Conservation (phyloP, 2,888 invertebrate species). For the Cistogaster globosa region DNA sequence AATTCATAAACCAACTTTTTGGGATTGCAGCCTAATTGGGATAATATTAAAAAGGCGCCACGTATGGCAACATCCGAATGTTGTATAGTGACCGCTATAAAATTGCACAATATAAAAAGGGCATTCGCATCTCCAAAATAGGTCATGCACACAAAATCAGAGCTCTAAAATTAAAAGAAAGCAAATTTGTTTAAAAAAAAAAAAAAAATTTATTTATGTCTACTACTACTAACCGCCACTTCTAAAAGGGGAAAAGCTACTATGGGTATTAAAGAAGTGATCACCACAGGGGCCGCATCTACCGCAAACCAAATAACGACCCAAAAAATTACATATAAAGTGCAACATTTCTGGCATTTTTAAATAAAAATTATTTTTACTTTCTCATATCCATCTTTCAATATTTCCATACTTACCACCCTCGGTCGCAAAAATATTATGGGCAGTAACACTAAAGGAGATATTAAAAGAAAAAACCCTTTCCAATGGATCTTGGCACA, state of each 20-base stretch:
- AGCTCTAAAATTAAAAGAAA: constrained; percentile 23
- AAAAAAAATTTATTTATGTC: neutral
- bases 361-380: too few species aligned
- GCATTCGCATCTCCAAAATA: constrained; percentile 54
- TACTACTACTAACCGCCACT: constrained; percentile 34
- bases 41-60: neutral
- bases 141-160: constrained; percentile 37
- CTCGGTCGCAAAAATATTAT: constrained; percentile 24
- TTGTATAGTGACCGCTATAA: constrained; percentile 39
- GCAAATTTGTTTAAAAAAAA: neutral
- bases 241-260: constrained; percentile 42
- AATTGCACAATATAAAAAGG: constrained; percentile 37
- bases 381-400: too few species aligned
- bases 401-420: too few species aligned
- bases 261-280: constrained; percentile 38
- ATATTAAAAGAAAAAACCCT: constrained; percentile 39
- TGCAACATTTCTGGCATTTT: constrained; percentile 32
- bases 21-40: constrained; percentile 14
- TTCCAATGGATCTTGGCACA: constrained; percentile 58
- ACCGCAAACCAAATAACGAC: constrained; percentile 37
- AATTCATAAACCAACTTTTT: neutral
- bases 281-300: constrained; percentile 32
- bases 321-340: constrained; percentile 43
- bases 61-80: constrained; percentile 2
- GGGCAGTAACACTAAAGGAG: constrained; percentile 22